Conservation (phyloP, 2,888 invertebrate genomes). For the Drosophila buzzatii region DNA sequence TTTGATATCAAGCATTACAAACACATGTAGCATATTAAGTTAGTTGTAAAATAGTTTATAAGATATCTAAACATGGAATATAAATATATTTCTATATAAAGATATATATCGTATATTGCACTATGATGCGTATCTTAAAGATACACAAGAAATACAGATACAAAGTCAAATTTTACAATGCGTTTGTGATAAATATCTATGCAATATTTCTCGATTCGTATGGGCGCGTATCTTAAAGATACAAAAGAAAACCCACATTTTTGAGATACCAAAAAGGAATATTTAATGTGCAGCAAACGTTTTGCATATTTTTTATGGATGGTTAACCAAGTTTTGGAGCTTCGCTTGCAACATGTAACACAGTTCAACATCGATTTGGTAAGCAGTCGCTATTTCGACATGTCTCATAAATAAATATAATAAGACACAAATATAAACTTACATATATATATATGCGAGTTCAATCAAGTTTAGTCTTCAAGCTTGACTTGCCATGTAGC, state of each 20-base stretch:
- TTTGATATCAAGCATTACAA: too few relatives aligned
- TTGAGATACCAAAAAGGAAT: conserved; percentile 18
- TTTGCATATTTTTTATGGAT: conserved; percentile 38
- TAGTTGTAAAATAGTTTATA: too few relatives aligned
- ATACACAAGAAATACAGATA: background rate
- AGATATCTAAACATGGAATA: too few relatives aligned
- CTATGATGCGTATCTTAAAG: background rate
- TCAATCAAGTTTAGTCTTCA: conserved; percentile 33
- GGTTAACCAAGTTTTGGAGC: conserved; percentile 7
- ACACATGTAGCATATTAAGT: too few relatives aligned
- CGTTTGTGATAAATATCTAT: background rate
- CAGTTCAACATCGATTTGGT: conserved; percentile 30
- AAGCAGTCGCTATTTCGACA: conserved; percentile 37
- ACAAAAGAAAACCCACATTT: background rate
- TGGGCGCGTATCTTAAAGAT: background rate
- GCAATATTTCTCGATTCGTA: background rate
- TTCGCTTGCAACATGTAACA: conserved; percentile 40
- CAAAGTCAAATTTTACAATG: background rate
- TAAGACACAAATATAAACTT: background rate
- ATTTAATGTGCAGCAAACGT: conserved; percentile 23
- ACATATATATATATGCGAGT: background rate
- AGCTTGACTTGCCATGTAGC: background rate
- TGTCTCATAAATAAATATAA: background rate
- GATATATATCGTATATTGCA: too few relatives aligned
- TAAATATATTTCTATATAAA: background rate